phyloP scores from a whole-genome alignment of 2,888 invertebrate genomes.

The Prosopocoilus inquinatus region DNA sequence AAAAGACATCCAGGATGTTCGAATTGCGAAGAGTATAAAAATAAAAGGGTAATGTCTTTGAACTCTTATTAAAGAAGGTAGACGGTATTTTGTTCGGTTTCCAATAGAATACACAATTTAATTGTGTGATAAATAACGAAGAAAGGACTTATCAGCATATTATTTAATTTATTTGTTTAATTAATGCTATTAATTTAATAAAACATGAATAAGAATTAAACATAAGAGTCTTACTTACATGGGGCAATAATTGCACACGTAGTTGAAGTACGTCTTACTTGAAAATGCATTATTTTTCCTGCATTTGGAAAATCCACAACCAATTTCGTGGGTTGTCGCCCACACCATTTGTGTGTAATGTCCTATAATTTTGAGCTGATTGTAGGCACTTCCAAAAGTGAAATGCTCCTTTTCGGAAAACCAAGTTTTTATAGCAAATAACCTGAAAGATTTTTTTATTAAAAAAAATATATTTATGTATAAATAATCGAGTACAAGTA shows the following conservation, averaged over 20 bases:
- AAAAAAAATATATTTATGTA: constrained; percentile 1
- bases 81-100: too few relatives aligned
- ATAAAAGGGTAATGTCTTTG: too few relatives aligned
- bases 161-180: too few relatives aligned
- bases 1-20: too few relatives aligned
- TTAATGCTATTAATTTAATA: too few relatives aligned
- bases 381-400: constrained; percentile 63
- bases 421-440: constrained; percentile 78
- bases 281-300: constrained; percentile 55
- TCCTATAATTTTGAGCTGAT: constrained; percentile 64
- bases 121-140: too few relatives aligned
- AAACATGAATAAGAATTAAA: not conserved
- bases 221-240: constrained; percentile 64
- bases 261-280: constrained; percentile 69
- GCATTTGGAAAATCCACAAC: constrained; percentile 74
- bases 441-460: constrained; percentile 55
- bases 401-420: constrained; percentile 73
- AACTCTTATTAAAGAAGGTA: too few relatives aligned
- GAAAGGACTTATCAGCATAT: too few relatives aligned
- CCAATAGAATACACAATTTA: too few relatives aligned
- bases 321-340: constrained; percentile 74
- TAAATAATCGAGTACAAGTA: too few relatives aligned
- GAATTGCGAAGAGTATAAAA: too few relatives aligned
- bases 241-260: constrained; percentile 83
- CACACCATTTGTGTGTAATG: constrained; percentile 85